phyloP scores from a whole-genome alignment of 2,888 invertebrate genomes.

The Ectobius pallidus region DNA sequence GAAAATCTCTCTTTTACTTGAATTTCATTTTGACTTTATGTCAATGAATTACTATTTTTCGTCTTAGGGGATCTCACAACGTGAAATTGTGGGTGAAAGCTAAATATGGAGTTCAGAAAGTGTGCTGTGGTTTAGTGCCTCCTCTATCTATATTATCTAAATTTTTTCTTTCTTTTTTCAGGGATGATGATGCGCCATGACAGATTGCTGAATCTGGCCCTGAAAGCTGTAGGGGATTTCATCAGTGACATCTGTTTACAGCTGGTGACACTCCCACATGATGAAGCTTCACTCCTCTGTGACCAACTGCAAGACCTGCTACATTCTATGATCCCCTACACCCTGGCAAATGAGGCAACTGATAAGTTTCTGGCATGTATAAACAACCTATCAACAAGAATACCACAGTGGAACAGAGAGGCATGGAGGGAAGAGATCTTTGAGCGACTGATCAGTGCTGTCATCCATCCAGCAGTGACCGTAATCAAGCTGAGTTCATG shows the following conservation, averaged over 20 bases:
- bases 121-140: too few relatives aligned
- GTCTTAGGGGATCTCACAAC: too few relatives aligned
- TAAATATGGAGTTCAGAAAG: too few relatives aligned
- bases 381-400: not conserved
- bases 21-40: too few relatives aligned
- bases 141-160: too few relatives aligned
- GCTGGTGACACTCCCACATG: not conserved
- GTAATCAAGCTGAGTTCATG: not conserved
- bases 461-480: not conserved
- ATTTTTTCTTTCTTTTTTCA: too few relatives aligned
- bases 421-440: not conserved
- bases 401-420: not conserved
- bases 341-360: not conserved
- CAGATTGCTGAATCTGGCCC: not conserved
- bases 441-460: not conserved
- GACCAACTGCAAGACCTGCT: not conserved
- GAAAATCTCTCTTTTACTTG: too few relatives aligned
- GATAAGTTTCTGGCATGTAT: not conserved
- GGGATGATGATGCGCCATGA: not conserved
- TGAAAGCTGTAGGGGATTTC: not conserved
- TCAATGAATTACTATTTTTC: too few relatives aligned
- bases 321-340: not conserved
- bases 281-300: not conserved
- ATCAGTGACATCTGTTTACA: not conserved
- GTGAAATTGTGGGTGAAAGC: too few relatives aligned